Evolutionary conservation across 2,797 vertebrate species (phyloP).

Genomic region (Mus minutoides): DNA sequence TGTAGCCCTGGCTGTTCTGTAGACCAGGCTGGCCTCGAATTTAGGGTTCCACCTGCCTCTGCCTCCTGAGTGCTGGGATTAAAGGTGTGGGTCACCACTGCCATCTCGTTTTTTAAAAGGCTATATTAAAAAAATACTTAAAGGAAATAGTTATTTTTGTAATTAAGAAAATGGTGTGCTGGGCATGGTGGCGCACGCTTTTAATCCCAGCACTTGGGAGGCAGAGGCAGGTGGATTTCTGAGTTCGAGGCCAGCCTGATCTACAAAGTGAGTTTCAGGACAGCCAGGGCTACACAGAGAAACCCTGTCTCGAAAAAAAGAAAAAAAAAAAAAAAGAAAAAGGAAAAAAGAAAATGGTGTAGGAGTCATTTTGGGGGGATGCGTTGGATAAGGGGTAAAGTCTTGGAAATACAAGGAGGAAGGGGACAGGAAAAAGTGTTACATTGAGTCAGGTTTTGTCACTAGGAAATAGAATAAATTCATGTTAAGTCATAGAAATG

Average conservation of each 20-base stretch:
- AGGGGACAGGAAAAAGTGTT: not conserved
- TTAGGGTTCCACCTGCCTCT: not conserved
- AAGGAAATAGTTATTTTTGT: slow-evolving; percentile 31
- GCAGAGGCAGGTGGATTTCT: too few relatives aligned
- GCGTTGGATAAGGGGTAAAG: slow-evolving; percentile 14
- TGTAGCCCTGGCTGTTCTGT: not conserved
- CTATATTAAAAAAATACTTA: not conserved
- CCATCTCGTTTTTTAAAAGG: not conserved
- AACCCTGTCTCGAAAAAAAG: too few relatives aligned
- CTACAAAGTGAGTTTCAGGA: too few relatives aligned
- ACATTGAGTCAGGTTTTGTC: not conserved
- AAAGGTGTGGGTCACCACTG: not conserved
- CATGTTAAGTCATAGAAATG: slow-evolving; percentile 9
- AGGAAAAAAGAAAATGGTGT: not conserved
- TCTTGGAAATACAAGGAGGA: slow-evolving; percentile 7
- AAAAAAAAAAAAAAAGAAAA: too few relatives aligned
- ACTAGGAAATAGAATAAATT: slow-evolving; percentile 40
- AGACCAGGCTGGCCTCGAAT: not conserved
- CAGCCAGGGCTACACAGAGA: too few relatives aligned
- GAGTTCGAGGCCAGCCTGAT: too few relatives aligned
- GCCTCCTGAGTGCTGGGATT: not conserved
- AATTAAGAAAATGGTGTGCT: not conserved
- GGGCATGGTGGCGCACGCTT: too few relatives aligned
- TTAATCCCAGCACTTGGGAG: too few relatives aligned
- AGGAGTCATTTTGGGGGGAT: slow-evolving; percentile 4